phyloP scores from a whole-genome alignment of 2,113 vertebrate genomes.

The Ctenodactylus gundi region DNA sequence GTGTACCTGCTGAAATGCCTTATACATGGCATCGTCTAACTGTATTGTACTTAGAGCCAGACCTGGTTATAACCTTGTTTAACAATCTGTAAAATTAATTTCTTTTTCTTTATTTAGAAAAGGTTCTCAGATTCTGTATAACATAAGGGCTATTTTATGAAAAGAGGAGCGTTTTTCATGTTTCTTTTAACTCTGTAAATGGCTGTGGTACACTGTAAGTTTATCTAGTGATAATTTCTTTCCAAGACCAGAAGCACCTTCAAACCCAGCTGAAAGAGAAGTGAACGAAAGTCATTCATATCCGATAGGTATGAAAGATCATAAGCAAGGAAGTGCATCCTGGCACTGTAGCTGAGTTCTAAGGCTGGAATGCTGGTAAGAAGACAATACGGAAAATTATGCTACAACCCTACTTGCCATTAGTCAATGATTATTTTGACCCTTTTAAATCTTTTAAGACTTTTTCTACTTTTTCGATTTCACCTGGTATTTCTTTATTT shows the following conservation, averaged over 20 bases:
- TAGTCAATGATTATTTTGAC: slow-evolving; percentile 5
- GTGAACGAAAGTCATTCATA: slow-evolving; percentile 80
- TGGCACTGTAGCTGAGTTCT: not conserved
- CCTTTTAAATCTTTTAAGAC: not conserved
- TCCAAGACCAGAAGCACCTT: slow-evolving; percentile 10
- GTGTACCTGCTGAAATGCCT: slow-evolving; percentile 65
- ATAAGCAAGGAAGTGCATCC: slow-evolving; percentile 64
- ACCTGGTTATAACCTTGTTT: slow-evolving; percentile 44
- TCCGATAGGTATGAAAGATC: slow-evolving; percentile 69
- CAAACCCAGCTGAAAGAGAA: slow-evolving; percentile 62
- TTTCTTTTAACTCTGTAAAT: slow-evolving; percentile 35
- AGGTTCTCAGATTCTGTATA: not conserved
- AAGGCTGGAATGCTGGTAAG: slow-evolving; percentile 4
- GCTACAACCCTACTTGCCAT: not conserved
- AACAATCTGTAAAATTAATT: slow-evolving; percentile 57
- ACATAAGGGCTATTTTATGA: slow-evolving; percentile 37
- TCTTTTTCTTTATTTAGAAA: not conserved
- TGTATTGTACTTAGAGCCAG: slow-evolving; percentile 31
- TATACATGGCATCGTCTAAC: slow-evolving; percentile 39
- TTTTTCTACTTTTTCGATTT: not conserved
- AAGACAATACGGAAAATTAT: not conserved
- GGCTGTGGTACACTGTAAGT: slow-evolving; percentile 21
- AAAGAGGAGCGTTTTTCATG: slow-evolving; percentile 16
- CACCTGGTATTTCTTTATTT: not conserved
- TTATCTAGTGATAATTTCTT: slow-evolving; percentile 70